A percentile compares a stretch with the other conserved stretches of the same genome.
Conservation (phyloP, 2,888 invertebrate genomes). For the Lottia gigantea region DNA sequence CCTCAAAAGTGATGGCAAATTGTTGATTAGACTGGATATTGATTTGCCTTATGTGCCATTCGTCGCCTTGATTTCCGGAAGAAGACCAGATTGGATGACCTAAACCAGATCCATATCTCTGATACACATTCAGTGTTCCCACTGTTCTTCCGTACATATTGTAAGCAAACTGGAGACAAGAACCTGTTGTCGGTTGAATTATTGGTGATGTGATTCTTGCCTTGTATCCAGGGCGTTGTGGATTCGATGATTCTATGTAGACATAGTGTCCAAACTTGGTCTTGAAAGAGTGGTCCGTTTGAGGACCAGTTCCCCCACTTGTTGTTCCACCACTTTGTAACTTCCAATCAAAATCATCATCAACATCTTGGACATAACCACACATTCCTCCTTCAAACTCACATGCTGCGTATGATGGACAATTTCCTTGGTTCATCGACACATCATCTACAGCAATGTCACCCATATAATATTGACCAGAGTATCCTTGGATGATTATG, state of each 20-base stretch:
- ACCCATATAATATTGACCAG: conserved; percentile 42
- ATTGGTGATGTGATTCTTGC: conserved; percentile 53
- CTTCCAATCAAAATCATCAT: conserved; percentile 55
- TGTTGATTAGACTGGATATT: conserved; percentile 40
- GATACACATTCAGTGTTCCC: conserved; percentile 51
- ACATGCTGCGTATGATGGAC: conserved; percentile 44
- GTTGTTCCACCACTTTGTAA: conserved; percentile 44
- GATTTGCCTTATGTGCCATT: conserved; percentile 55
- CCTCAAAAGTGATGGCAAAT: conserved; percentile 57
- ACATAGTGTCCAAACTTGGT: conserved; percentile 56
- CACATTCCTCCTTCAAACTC: conserved; percentile 58
- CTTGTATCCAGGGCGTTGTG: conserved; percentile 44
- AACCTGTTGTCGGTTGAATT: conserved; percentile 39
- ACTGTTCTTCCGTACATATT: conserved; percentile 59
- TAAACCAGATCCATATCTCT: conserved; percentile 13
- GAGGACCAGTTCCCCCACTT: conserved; percentile 51
- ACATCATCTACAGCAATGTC: conserved; percentile 57
- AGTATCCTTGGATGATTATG: conserved; percentile 52
- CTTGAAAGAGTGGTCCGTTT: conserved; percentile 58
- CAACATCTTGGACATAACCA: conserved; percentile 50
- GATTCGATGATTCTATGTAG: conserved; percentile 55
- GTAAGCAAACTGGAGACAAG: conserved; percentile 63
- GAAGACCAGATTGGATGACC: conserved; percentile 43
- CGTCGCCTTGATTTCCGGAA: conserved; percentile 53
- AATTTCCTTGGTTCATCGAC: conserved; percentile 41